phyloP scores from a whole-genome alignment of 2,797 vertebrate genomes.

The Crypturellus tataupa region DNA sequence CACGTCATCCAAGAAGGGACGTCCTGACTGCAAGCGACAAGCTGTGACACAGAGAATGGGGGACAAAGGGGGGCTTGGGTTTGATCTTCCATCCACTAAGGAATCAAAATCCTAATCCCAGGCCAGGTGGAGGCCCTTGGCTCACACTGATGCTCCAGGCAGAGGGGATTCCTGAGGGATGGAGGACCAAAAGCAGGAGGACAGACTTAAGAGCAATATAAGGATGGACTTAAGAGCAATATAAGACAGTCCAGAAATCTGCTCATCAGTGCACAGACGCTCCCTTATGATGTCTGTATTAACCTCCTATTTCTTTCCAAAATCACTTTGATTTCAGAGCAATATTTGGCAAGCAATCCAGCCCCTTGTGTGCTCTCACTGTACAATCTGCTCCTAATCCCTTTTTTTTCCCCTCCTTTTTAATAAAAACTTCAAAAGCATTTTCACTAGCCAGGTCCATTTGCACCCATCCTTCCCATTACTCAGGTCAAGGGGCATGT shows the following conservation, averaged over 20 bases:
- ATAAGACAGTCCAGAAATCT: background rate
- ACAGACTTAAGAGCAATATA: background rate
- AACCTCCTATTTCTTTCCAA: background rate
- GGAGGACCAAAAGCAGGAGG: background rate
- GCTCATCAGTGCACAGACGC: background rate
- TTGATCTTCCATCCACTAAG: constrained; percentile 61
- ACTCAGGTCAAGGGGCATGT: background rate
- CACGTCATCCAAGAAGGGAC: background rate
- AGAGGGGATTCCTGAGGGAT: background rate
- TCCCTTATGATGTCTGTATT: background rate
- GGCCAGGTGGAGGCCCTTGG: accelerated
- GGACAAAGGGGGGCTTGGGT: background rate
- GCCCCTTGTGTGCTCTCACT: background rate
- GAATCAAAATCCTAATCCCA: background rate
- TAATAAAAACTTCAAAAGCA: background rate
- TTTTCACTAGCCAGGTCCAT: background rate
- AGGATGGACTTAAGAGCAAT: background rate
- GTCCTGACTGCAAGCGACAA: background rate
- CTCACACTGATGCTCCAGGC: background rate
- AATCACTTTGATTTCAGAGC: background rate
- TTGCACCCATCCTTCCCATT: background rate
- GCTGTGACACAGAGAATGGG: background rate
- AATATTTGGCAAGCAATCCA: background rate
- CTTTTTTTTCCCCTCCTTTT: background rate
- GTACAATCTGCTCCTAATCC: background rate